Evolutionary conservation across 2,888 invertebrate species (phyloP), one percentile per base, ranked within the genome.

Genomic region (Lasius fuliginosus): DNA sequence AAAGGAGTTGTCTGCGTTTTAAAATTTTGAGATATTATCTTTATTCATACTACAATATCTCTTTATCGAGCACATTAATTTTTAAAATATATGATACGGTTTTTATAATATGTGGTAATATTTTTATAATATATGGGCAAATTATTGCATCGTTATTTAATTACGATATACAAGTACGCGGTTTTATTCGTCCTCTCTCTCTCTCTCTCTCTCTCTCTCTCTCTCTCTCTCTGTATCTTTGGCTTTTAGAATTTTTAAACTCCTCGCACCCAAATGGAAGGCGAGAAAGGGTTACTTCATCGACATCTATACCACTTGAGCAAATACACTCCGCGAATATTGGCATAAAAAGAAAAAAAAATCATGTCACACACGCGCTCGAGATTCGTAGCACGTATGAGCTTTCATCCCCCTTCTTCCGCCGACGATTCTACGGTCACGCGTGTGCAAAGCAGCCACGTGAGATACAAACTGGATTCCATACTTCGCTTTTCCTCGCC

Each of bases 251-350:
- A 89, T 86, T 82, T 86, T 85, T 67, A 81, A 82, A 77, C 49
- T 53, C n/a, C 27, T 30, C 18, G 30, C 67, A 53, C 30, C 36
- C 4, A 36, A 36, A 36, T 36, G 36, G 27, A 62, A 36, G 5
- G 27, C 69, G 82, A 36, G 23, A 36, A 36, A 36, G 36, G 15
- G 73, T 84, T 69, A 46, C 65, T 85, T 87, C 82, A 85, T 75
- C 65, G 87, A 83, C 88, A 90, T 88, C 46, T 46, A 83, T 88
- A 85, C 77, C 69, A 84, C 83, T 88, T 85, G 82, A 90, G 82
- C 53, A 82, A 84, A 85, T 88, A 87, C 83, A 85, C 79, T 83
- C 69, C 68, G 68, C 65, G 71, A 60, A 71, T 42, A 77, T 77
- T 71, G 83, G 53, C 30, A 73, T 85, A 85, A 79, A 82, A 90